Evolutionary conservation across 2,113 vertebrate species (phyloP), one percentile per base, ranked within the genome.

Genomic region (Sarotherodon lohbergeri): DNA sequence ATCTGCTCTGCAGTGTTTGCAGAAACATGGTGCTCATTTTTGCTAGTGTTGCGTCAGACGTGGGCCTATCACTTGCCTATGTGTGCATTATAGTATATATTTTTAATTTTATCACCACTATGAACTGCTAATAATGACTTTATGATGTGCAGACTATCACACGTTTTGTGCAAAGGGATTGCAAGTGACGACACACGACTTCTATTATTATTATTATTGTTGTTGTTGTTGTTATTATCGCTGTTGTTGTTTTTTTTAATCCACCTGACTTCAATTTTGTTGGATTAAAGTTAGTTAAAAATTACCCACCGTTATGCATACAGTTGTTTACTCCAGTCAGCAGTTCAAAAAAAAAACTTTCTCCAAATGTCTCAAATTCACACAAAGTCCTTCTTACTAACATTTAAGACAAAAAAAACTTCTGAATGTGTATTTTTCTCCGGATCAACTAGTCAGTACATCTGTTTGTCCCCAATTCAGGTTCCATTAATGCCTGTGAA

Each of bases 401-500:
- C 43, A 29, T 19, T 27, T 73, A 43, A 73, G 22, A 46, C 5
- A 3, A 17, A 63, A 71, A 63, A 48, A 76, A 12, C 66, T 27
- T 46, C 3, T 43, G 36, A 71, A 2, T 41, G n/a, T 9, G 12
- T 19, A 11, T 17, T 76, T 48, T 76, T 76, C 41, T 76, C 76
- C 0, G 12, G 24, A 55, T 57, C 14, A 29, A 4, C 0, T 29
- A 48, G 16, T 48, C 24, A 19, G 24, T 29, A 19, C 71, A 29
- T 0, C n/a, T 56, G 5, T 22, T 55, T 56, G n/a, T 56, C 36
- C 14, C 50, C 22, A 1, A 46, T n/a, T 24, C 59, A 89, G 98
- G 98, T 16, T 98, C 98, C 92, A 98, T 96, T 88, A 99, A 99
- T 76, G 98, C 98, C 88, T 99, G 98, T 10, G 98, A 99, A 96